phyloP scores from a whole-genome alignment of 92 coral and sea anemone species.

The Porites cylindrica region DNA sequence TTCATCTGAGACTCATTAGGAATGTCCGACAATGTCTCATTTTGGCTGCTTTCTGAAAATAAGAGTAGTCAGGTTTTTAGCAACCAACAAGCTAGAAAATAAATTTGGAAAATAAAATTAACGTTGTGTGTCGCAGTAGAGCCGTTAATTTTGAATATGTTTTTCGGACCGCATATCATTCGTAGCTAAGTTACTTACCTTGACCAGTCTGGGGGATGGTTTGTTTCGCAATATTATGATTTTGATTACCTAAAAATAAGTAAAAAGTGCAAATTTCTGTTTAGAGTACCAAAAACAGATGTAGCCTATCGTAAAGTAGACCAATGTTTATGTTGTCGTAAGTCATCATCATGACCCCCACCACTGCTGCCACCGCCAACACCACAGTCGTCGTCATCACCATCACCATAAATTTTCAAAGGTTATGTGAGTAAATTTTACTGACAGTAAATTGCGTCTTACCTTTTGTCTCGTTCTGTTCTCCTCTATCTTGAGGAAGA shows the following conservation, averaged over 20 bases:
- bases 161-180: background rate
- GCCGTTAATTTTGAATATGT: background rate
- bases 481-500: background rate
- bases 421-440: background rate
- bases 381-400: too few relatives aligned
- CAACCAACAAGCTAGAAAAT: too few relatives aligned
- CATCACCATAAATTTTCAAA: too few relatives aligned
- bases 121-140: too few relatives aligned
- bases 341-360: too few relatives aligned
- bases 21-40: background rate
- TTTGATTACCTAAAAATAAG: background rate
- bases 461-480: constrained; percentile 46
- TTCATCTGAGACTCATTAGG: constrained; percentile 12
- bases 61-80: too few relatives aligned
- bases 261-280: background rate
- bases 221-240: constrained; percentile 21
- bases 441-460: background rate
- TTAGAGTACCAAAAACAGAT: background rate
- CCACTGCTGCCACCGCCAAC: too few relatives aligned
- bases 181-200: background rate
- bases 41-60: background rate
- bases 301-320: too few relatives aligned
- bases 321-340: too few relatives aligned
- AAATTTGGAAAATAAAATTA: too few relatives aligned
- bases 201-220: constrained; percentile 34